phyloP scores from a whole-genome alignment of 2,113 vertebrate species.

The Sorex araneus region DNA sequence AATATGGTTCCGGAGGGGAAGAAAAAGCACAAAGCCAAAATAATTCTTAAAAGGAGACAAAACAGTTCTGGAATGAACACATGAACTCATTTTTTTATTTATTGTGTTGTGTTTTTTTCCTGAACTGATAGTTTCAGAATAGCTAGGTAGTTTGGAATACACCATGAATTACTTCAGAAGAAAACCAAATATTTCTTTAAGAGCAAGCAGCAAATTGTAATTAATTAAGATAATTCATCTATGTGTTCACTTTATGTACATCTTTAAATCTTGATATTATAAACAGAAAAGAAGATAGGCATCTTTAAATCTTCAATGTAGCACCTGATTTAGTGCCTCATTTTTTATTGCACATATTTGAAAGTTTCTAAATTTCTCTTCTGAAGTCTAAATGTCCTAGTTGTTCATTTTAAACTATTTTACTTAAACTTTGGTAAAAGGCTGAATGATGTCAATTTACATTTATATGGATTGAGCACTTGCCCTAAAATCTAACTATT shows the following conservation, averaged over 20 bases:
- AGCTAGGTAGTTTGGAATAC: constrained; percentile 49
- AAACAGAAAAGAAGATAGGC: background rate
- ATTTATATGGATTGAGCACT: background rate
- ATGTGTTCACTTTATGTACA: background rate
- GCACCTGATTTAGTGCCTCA: background rate
- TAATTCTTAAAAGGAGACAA: constrained; percentile 16
- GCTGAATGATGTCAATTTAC: background rate
- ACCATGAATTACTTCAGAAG: constrained; percentile 34
- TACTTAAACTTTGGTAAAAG: background rate
- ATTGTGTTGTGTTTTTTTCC: constrained; percentile 1
- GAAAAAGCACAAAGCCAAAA: background rate
- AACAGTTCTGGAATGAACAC: constrained; percentile 31
- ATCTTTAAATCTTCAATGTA: constrained; percentile 11
- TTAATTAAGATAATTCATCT: constrained; percentile 49
- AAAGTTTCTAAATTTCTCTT: background rate
- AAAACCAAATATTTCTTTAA: background rate
- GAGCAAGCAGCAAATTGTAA: background rate
- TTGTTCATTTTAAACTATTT: constrained; percentile 47
- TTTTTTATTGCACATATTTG: background rate
- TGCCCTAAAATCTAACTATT: background rate
- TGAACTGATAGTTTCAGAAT: constrained; percentile 58
- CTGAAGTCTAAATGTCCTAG: background rate
- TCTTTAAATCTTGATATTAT: background rate
- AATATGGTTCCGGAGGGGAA: background rate
- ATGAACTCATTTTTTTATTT: constrained; percentile 60